phyloP scores from a whole-genome alignment of 1,140 invertebrate genomes.

The Goniozus legneri region DNA sequence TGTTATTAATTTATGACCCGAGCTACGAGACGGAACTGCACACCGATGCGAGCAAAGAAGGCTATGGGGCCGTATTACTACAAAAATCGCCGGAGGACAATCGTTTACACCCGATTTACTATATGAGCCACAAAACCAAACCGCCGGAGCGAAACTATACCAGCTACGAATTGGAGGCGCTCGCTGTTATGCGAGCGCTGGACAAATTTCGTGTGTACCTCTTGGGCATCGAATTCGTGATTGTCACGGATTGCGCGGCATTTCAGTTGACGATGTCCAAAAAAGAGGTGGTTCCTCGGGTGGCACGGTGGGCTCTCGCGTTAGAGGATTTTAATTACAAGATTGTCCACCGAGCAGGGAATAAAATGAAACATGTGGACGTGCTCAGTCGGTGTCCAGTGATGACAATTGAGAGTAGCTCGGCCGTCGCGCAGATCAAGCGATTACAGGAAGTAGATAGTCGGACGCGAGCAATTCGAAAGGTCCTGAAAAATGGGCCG shows the following conservation, averaged over 20 bases:
- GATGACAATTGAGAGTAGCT: not conserved
- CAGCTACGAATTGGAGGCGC: not conserved
- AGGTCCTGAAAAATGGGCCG: not conserved
- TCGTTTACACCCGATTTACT: not conserved
- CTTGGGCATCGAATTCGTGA: not conserved
- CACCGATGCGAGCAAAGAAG: too few relatives aligned
- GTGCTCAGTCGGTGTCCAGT: constrained; percentile 7
- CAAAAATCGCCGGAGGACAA: not conserved
- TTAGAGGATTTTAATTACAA: constrained; percentile 5
- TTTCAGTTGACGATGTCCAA: constrained; percentile 2
- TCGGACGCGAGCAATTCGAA: not conserved
- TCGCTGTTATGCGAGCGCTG: not conserved
- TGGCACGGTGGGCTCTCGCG: not conserved
- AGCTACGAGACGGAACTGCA: too few relatives aligned
- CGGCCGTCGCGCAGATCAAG: not conserved
- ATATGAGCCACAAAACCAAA: not conserved
- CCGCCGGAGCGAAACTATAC: not conserved
- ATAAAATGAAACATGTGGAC: constrained; percentile 7
- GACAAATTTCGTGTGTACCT: not conserved
- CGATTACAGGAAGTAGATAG: constrained; percentile 1
- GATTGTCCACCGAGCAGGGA: constrained; percentile 7
- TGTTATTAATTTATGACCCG: too few relatives aligned
- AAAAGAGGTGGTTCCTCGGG: not conserved
- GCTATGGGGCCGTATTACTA: too few relatives aligned
- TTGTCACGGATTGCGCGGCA: not conserved